Evolutionary conservation across 2,797 vertebrate genomes (phyloP), one percentile per base, ranked within the genome.

Genomic region (Gobio occitaniae): DNA sequence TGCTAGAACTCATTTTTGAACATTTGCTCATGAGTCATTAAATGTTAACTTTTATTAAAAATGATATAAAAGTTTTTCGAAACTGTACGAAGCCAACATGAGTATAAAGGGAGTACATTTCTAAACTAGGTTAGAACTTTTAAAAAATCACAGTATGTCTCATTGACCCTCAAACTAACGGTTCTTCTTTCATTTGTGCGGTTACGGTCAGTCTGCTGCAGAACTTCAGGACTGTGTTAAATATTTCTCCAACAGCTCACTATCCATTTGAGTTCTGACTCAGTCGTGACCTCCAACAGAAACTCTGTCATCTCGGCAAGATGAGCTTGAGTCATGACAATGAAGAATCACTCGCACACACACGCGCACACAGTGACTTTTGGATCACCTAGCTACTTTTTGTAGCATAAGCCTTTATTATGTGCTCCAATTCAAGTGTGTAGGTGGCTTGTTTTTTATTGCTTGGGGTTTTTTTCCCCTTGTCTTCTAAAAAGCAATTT

Each of bases 401-500:
- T 72, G 19, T n/a, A 68, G 1, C 47, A 59, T 47, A 36, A 65
- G 44, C 44, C 68, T 72, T 74, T 74, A 21, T 63, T 74, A 21
- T 47, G 52, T 38, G 54, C 54, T 72, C 44, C 54, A 36, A 29
- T 47, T 70, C 52, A 36, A 36, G 15, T 61, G 52, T 69, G 54
- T 79, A 32, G 32, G 12, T 72, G 44, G 12, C 41, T 71, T 85
- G 76, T 19, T 72, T 84, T 63, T 63, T 41, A 61, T 70, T 44
- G 12, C 44, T 59, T n/a, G 29, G n/a, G 2, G 65, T 7, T 63
- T 61, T 38, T 78, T 47, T 52, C 4, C 10, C 4, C 44, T 52
- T 11, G 13, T 63, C 77, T 80, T 65, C 44, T 72, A 38, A 61
- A 48, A 84, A 79, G 66, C 83, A 72, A 71, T 79, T 84, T 79